A percentile compares a stretch with the other conserved stretches of the same genome.
Evolutionary conservation across 2,888 invertebrate species (phyloP).

Genomic region (Caenorhabditis panamensis): DNA sequence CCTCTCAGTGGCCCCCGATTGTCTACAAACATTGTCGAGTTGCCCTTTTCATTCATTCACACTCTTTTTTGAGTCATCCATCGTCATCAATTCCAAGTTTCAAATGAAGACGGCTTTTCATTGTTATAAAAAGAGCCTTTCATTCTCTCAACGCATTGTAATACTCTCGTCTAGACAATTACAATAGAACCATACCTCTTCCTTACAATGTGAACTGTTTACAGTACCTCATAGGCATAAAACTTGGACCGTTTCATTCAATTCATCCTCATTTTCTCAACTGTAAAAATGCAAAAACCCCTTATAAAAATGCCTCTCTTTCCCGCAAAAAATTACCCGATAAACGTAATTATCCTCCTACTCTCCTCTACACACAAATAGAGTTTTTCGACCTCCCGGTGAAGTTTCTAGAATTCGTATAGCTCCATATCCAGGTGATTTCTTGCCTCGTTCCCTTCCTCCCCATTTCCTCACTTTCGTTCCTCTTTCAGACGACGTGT

Average conservation of each 20-base stretch:
- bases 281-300: background rate
- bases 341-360: background rate
- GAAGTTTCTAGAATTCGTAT: constrained; percentile 9
- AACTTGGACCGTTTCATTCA: background rate
- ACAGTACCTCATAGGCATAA: background rate
- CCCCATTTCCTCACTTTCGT: constrained; percentile 5
- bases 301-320: background rate
- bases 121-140: too few relatives aligned
- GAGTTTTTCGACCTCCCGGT: constrained; percentile 3
- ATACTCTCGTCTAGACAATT: constrained; percentile 6
- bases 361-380: background rate
- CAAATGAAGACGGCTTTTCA: background rate
- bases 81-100: background rate
- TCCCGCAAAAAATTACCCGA: background rate
- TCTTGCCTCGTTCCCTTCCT: constrained; percentile 12
- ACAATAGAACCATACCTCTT: constrained; percentile 4
- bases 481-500: constrained; percentile 36
- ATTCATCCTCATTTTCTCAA: background rate
- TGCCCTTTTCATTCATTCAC: background rate
- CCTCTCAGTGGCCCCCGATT: constrained; percentile 5
- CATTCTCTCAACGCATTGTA: too few relatives aligned
- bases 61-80: constrained; percentile 13
- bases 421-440: constrained; percentile 15
- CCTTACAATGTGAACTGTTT: background rate
- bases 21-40: constrained; percentile 6